phyloP scores from a whole-genome alignment of 2,888 invertebrate genomes.

The Polymixis flavicincta region DNA sequence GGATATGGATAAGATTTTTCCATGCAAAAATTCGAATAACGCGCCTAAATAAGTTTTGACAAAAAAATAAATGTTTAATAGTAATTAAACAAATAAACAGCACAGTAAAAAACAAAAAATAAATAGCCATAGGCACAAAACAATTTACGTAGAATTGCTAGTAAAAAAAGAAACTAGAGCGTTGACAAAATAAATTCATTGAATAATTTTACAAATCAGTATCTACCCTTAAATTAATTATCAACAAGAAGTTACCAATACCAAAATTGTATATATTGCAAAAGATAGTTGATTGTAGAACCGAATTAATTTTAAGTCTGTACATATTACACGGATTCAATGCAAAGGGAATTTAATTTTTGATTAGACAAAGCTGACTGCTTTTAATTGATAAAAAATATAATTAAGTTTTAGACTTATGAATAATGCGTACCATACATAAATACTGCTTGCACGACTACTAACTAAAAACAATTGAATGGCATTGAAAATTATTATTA shows the following conservation, averaged over 20 bases:
- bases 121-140: background rate
- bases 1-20: no score
- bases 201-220: background rate
- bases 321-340: conserved; percentile 77
- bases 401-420: conserved; percentile 33
- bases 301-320: conserved; percentile 67
- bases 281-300: conserved; percentile 35
- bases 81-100: background rate
- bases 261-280: conserved; percentile 27
- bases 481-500: no score
- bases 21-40: no score
- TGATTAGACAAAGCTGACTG: conserved; percentile 65
- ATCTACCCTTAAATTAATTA: background rate
- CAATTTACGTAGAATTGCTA: no score
- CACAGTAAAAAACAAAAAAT: background rate
- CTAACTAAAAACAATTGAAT: background rate
- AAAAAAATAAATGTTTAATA: background rate
- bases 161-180: background rate
- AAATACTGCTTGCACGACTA: background rate
- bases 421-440: conserved; percentile 6
- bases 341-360: conserved; percentile 86
- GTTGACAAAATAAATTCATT: background rate
- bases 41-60: no score
- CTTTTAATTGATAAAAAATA: conserved; percentile 50
- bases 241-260: background rate